Percentiles rank a stretch among this genome's conserved stretches.
These are phyloP conservation scores for Furnarius figulus DNA, from an alignment of 2,113 vertebrate genomes.

Conservation along the genomic window DNA sequence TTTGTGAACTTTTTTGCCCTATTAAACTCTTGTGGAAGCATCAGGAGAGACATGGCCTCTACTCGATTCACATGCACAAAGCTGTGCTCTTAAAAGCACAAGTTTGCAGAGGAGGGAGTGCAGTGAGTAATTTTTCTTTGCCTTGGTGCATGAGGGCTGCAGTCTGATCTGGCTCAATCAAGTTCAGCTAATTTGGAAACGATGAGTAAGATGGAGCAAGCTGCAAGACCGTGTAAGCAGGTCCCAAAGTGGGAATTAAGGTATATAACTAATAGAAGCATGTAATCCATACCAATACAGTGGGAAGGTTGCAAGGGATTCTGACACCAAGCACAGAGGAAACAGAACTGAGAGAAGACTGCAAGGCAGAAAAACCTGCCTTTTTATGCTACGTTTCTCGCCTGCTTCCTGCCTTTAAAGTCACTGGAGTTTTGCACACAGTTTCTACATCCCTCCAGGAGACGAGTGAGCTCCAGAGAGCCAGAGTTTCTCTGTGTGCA, in stretches of 20 bases:
- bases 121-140: not conserved
- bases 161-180: slow-evolving; percentile 19
- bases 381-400: not conserved
- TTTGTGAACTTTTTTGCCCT: not conserved
- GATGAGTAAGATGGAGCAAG: slow-evolving; percentile 24
- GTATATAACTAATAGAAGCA: not conserved
- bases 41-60: not conserved
- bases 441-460: not conserved
- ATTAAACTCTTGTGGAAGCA: not conserved
- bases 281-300: not conserved
- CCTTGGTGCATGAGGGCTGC: not conserved
- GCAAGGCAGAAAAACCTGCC: not conserved
- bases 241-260: not conserved
- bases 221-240: not conserved
- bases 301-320: slow-evolving; percentile 12
- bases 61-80: not conserved
- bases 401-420: not conserved
- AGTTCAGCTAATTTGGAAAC: slow-evolving; percentile 46
- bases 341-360: not conserved
- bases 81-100: not conserved
- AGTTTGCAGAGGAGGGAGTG: not conserved
- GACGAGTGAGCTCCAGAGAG: not conserved
- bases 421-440: not conserved
- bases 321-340: not conserved
- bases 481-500: not conserved